Evolutionary conservation across 1,140 invertebrate species (phyloP).

Genomic region (Choristoneura fumiferana): DNA sequence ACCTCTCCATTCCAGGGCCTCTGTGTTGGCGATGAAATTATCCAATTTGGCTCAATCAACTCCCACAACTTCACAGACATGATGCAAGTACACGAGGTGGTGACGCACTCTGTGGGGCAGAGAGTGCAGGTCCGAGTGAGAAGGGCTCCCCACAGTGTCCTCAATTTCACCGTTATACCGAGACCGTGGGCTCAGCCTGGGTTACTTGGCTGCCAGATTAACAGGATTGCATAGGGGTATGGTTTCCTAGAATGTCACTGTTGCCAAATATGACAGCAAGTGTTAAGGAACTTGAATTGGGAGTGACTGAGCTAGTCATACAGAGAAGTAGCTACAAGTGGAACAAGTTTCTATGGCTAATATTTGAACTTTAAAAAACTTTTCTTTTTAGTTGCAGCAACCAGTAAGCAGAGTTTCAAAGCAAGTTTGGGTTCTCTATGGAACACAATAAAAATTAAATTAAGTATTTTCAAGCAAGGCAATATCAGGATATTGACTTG

Average conservation of each 20-base stretch:
- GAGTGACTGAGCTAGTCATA: too few relatives aligned
- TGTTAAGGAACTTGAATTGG: too few relatives aligned
- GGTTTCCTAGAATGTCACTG: constrained; percentile 8
- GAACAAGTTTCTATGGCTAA: too few relatives aligned
- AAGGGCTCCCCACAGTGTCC: constrained; percentile 27
- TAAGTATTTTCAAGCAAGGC: too few relatives aligned
- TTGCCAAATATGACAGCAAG: too few relatives aligned
- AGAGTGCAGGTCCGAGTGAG: constrained; percentile 50
- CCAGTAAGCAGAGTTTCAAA: too few relatives aligned
- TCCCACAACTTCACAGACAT: constrained; percentile 85
- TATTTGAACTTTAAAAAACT: too few relatives aligned
- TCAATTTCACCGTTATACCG: constrained; percentile 82
- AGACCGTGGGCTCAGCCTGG: constrained; percentile 86
- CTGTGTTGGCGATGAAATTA: constrained; percentile 84
- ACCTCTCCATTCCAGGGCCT: constrained; percentile 83
- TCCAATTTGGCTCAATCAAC: constrained; percentile 92
- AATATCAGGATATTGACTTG: too few relatives aligned
- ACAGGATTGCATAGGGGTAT: constrained; percentile 19
- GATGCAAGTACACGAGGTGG: constrained; percentile 83
- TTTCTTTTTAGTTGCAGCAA: too few relatives aligned
- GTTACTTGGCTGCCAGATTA: constrained; percentile 86
- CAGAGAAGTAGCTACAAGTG: too few relatives aligned
- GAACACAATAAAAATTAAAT: too few relatives aligned
- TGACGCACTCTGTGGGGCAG: constrained; percentile 86
- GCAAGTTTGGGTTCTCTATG: too few relatives aligned